Conservation (phyloP, 2,797 vertebrate species). For the Discoglossus pictus region DNA sequence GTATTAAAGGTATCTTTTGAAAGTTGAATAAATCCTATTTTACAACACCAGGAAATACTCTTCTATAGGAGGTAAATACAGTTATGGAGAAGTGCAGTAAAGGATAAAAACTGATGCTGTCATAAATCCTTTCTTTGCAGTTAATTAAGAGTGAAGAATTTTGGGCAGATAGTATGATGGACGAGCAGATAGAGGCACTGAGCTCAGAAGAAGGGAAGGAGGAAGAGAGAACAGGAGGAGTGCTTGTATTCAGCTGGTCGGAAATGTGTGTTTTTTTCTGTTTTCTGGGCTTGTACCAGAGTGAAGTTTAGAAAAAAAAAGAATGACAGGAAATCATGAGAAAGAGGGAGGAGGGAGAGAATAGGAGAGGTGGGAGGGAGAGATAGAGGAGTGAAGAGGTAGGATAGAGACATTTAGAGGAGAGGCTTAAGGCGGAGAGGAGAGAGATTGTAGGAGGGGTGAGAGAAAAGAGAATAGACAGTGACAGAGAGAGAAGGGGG, state of each 20-base stretch:
- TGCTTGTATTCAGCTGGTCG: conserved; percentile 8
- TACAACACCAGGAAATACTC: too few species aligned
- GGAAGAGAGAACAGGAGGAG: conserved; percentile 11
- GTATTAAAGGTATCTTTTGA: too few species aligned
- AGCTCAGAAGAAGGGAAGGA: background rate
- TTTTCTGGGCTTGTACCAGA: conserved; percentile 27
- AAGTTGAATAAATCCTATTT: too few species aligned
- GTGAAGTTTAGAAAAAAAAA: conserved; percentile 33
- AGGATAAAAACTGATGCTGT: too few species aligned
- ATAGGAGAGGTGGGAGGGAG: conserved; percentile 7
- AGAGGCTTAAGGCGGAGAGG: background rate
- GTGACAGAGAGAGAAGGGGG: background rate
- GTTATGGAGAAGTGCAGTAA: too few species aligned
- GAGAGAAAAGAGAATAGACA: background rate
- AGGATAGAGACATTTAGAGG: background rate
- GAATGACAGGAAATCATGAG: conserved; percentile 46
- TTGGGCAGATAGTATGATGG: too few species aligned
- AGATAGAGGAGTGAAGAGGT: background rate
- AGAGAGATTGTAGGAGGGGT: background rate
- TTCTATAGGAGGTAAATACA: too few species aligned
- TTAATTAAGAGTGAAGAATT: too few species aligned
- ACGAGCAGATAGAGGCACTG: background rate
- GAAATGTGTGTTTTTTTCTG: conserved; percentile 33
- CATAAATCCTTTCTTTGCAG: too few species aligned
- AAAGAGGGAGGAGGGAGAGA: conserved; percentile 24